A percentile compares a stretch with the other conserved stretches of the same genome.
Conservation (phyloP, 2,797 vertebrate genomes). For the Phoxinus dragarum region DNA sequence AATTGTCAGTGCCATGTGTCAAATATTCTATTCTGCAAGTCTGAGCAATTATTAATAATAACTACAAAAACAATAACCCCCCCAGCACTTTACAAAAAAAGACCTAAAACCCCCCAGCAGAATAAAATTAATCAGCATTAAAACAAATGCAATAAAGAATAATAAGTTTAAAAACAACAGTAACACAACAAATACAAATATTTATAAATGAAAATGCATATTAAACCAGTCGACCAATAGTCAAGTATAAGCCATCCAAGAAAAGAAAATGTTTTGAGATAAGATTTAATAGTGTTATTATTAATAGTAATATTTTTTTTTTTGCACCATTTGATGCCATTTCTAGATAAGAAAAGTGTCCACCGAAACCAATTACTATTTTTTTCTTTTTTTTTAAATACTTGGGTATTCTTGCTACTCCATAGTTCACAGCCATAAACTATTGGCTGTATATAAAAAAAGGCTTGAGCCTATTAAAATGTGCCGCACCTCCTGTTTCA, state of each 20-base stretch:
- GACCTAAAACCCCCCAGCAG: background rate
- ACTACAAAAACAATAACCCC: too few relatives aligned
- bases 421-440: background rate
- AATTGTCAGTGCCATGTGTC: too few relatives aligned
- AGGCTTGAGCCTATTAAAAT: background rate
- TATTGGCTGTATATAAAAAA: background rate
- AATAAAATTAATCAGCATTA: background rate
- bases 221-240: background rate
- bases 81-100: background rate
- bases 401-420: background rate
- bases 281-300: background rate
- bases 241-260: background rate
- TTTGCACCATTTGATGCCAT: background rate
- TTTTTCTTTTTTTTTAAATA: too few relatives aligned
- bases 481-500: background rate
- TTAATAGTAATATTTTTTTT: background rate
- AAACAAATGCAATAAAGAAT: background rate
- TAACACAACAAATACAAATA: background rate
- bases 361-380: too few relatives aligned
- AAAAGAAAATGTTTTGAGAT: background rate
- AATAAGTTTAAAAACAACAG: background rate
- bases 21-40: too few relatives aligned
- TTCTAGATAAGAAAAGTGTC: background rate
- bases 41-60: too few relatives aligned
- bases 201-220: background rate